phyloP scores from a whole-genome alignment of 1,140 invertebrate genomes.

The Xylocopa sonorina region DNA sequence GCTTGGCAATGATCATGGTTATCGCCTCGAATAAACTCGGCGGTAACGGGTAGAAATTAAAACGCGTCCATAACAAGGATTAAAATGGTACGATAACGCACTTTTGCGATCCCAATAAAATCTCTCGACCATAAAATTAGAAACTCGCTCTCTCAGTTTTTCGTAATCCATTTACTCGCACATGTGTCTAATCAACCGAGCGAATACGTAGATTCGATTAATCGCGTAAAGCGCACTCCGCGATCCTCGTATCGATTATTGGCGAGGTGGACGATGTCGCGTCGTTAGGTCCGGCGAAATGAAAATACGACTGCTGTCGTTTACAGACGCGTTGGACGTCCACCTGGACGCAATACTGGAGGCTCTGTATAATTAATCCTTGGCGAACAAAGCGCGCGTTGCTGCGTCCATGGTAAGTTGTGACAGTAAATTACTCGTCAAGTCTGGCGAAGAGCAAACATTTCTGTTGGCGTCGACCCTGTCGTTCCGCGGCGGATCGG shows the following conservation, averaged over 20 bases:
- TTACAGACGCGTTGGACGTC: constrained; percentile 56
- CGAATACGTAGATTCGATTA: background rate
- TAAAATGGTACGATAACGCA: background rate
- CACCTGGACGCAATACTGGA: constrained; percentile 34
- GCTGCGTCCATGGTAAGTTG: constrained; percentile 58
- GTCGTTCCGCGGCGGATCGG: background rate
- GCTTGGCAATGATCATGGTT: too few species aligned
- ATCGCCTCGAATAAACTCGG: background rate
- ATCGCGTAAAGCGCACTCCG: background rate
- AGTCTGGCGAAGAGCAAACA: constrained; percentile 39
- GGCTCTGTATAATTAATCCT: constrained; percentile 49
- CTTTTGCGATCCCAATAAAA: background rate
- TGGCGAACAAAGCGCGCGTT: constrained; percentile 42
- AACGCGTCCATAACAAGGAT: background rate
- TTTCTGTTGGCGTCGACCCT: constrained; percentile 19
- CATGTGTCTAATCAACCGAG: background rate
- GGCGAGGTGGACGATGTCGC: constrained; percentile 15
- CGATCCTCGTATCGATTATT: background rate
- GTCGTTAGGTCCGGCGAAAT: constrained; percentile 50
- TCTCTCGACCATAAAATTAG: background rate
- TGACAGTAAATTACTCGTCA: constrained; percentile 61
- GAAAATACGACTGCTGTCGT: constrained; percentile 61
- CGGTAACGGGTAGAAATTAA: background rate
- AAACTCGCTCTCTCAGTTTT: background rate
- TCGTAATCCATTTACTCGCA: constrained; percentile 16